Base-by-base conservation (phyloP, 2,797 vertebrate genomes). In the Myotis pilosus region DNA sequence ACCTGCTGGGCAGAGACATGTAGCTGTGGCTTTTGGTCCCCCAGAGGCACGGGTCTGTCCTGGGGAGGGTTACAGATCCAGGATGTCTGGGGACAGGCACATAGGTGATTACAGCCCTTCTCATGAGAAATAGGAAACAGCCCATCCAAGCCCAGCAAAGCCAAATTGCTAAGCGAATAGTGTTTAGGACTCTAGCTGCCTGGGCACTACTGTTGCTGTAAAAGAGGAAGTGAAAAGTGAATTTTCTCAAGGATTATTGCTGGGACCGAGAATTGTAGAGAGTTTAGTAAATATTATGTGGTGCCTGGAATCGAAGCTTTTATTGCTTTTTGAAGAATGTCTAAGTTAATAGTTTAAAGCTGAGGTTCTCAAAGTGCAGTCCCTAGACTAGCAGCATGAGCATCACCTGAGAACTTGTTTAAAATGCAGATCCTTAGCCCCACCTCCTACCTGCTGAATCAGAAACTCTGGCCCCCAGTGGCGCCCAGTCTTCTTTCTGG, bases 1-100 rank as follows among this genome's bases (percentile, higher is more conserved):
- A 99, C 49, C 96, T 95, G 0, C 98, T 99, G 64, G 99, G 98
- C 28, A 97, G 97, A 96, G 98, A 99, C 96, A 98, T 98, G 98
- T 98, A 98, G 97, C 97, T 98, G 95, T 90, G 96, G 94, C 87
- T 96, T 66, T 89, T 30, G 41, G 94, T 93, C 81, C 97, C 95
- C 87, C 87, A 84, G 79, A 87, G 94, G 51, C 2, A 0, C n/a
- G 2, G 20, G 44, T 97, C 66, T 94, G 92, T 75, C 72, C 20
- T 0, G 0, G 76, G 90, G 91, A 13, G 79, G 51, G 44, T 89
- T 92, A 38, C 41, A 81, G 78, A 94, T 71, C 66, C 84, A 82
- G 87, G 92, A 78, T 60, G 22, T 92, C 97, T 89, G 93, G 93
- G 96, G 94, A 91, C 23, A 89, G 94, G 87, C 25, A 89, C 20